phyloP scores from a whole-genome alignment of 1,140 invertebrate genomes.

The Lineus longissimus region DNA sequence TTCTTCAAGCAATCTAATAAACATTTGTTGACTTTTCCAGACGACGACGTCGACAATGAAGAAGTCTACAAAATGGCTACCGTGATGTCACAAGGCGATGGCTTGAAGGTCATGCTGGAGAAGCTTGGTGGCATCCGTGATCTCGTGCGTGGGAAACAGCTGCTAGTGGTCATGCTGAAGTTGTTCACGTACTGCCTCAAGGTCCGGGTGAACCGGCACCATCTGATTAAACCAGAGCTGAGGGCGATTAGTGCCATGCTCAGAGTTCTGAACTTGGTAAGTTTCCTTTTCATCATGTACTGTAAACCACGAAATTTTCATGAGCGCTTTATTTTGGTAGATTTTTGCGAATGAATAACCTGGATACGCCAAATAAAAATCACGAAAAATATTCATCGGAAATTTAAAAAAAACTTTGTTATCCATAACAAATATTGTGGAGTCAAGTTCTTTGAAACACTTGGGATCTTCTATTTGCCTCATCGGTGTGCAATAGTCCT shows the following conservation, averaged over 20 bases:
- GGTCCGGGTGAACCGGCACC: slow-evolving; percentile 56
- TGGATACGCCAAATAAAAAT: no score
- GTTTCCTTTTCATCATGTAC: neutral
- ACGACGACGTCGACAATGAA: slow-evolving; percentile 89
- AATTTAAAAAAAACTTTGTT: no score
- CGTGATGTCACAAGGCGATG: slow-evolving; percentile 80
- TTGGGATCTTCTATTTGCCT: no score
- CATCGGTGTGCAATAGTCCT: no score
- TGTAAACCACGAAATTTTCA: no score
- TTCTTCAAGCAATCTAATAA: no score
- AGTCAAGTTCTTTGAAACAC: no score
- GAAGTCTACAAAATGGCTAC: slow-evolving; percentile 79
- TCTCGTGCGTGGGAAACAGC: slow-evolving; percentile 67
- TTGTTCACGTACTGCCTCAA: slow-evolving; percentile 80
- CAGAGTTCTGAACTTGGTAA: slow-evolving; percentile 50
- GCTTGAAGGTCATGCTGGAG: slow-evolving; percentile 68
- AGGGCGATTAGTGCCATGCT: slow-evolving; percentile 55
- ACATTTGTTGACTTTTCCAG: no score
- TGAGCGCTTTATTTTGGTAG: no score
- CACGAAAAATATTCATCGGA: no score
- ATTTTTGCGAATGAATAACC: no score
- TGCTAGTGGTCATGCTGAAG: slow-evolving; percentile 80
- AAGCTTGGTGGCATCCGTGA: slow-evolving; percentile 51
- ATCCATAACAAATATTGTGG: no score
- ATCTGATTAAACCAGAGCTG: slow-evolving; percentile 53